Evolutionary conservation across 1,140 invertebrate genomes (phyloP), one percentile per base, ranked within the genome.

Genomic region (Drosophila elegans): DNA sequence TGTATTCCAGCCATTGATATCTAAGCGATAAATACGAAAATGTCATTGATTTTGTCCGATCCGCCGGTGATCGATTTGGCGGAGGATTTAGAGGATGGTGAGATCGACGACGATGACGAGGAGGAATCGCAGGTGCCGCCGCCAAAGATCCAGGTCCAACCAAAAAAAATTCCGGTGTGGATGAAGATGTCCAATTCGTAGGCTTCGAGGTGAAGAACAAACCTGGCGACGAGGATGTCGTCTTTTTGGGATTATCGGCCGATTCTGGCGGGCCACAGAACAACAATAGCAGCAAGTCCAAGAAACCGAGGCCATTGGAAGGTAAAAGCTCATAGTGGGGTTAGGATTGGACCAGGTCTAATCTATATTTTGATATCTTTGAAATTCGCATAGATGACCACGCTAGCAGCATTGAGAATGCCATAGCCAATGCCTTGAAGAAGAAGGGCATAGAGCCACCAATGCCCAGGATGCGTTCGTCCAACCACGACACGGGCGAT

Each of bases 381-480:
- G 5, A 32, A 32, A 32, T 7, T 6, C 7, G 5, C 29, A 32
- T 94, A 80, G 96, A 96, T 80, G 96, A 97, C 93, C 96, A 95
- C 93, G 96, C 96, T 42, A 94, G 95, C 27, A 95, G 95, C 91
- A 95, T 96, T 74, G 96, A 96, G 82, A 96, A 96, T 91, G 95
- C 95, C 27, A 95, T 96, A 46, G 94, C 95, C 51, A 95, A 95
- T 72, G 95, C 94, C 4, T 92, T 95, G 92, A 93, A 95, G 92
- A 92, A 94, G 91, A 91, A 94, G 74, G 91, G 91, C 71, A 88
- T 95, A 81, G 75, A 93, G 72, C 77, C 94, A 86, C 74, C 93
- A 71, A 72, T 93, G 81, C 67, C 93, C 12, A 80, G 90, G 53
- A 64, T 89, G 39, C 49, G 48, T 13, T 44, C 49, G 46, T 67